A percentile compares a stretch with the other conserved stretches of the same genome.
phyloP scores from a whole-genome alignment of 2,113 vertebrate species.

The Myodes glareolus region DNA sequence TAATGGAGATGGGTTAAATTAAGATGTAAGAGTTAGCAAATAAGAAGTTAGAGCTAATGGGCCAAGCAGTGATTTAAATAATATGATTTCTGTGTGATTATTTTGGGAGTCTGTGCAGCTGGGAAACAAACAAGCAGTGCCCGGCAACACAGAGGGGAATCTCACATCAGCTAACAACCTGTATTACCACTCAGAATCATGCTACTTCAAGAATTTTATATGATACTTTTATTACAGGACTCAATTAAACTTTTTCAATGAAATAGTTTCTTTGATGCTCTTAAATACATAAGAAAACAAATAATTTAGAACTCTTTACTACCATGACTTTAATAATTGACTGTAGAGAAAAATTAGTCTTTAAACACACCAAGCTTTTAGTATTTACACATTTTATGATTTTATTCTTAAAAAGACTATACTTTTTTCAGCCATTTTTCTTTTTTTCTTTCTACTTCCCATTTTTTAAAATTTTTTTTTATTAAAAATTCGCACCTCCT shows the following conservation, averaged over 20 bases:
- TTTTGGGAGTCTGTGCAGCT: too few relatives aligned
- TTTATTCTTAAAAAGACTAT: neutral
- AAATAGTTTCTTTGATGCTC: neutral
- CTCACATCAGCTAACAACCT: neutral
- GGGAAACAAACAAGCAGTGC: too few relatives aligned
- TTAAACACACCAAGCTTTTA: slow-evolving; percentile 19
- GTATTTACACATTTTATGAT: neutral
- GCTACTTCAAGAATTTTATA: neutral
- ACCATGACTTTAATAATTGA: neutral
- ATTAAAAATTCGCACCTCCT: too few relatives aligned
- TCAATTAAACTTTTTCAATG: slow-evolving; percentile 9
- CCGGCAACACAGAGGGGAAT: too few relatives aligned
- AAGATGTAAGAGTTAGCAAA: too few relatives aligned
- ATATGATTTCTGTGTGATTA: too few relatives aligned
- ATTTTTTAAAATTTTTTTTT: too few relatives aligned
- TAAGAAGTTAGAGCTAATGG: too few relatives aligned
- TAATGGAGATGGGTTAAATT: too few relatives aligned
- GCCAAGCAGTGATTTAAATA: too few relatives aligned
- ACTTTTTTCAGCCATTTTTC: neutral
- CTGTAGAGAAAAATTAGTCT: slow-evolving; percentile 1
- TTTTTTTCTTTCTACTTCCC: neutral
- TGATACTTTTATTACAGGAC: neutral
- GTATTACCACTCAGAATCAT: neutral
- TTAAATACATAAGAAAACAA: neutral
- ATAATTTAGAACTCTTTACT: slow-evolving; percentile 22